phyloP scores from a whole-genome alignment of 2,797 vertebrate genomes.

The Arnoldichthys spilopterus region DNA sequence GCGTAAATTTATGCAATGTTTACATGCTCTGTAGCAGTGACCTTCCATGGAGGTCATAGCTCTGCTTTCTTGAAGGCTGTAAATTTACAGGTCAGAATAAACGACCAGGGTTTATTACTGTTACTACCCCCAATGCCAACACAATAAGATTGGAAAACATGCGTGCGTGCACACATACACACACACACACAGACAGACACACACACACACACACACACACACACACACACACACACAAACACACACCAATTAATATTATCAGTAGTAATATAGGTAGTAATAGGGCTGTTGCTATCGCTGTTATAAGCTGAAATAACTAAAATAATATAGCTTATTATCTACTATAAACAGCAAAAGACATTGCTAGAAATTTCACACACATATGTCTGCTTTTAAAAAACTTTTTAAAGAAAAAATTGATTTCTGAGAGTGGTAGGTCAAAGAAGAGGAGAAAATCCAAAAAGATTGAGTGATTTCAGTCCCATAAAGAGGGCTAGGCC shows the following conservation, averaged over 20 bases:
- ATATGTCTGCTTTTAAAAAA: background rate
- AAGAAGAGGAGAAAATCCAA: conserved; percentile 15
- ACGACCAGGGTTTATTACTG: conserved; percentile 67
- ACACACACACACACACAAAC: background rate
- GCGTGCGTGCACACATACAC: background rate
- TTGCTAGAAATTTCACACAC: background rate
- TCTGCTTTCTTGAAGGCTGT: conserved; percentile 7
- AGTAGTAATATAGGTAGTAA: no score
- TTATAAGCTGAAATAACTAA: no score
- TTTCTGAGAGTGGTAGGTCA: background rate
- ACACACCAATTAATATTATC: background rate
- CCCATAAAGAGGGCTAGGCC: background rate
- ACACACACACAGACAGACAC: no score
- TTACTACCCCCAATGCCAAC: conserved; percentile 71
- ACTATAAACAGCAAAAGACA: background rate
- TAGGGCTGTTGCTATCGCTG: no score
- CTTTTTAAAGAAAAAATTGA: background rate
- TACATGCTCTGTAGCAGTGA: conserved; percentile 57
- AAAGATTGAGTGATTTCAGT: background rate
- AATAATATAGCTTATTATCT: no score
- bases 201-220: no score
- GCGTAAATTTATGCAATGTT: conserved; percentile 31
- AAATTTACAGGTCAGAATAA: conserved; percentile 69
- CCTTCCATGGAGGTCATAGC: conserved; percentile 54
- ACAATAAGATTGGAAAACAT: background rate